Evolutionary conservation across 2,113 vertebrate genomes (phyloP), one percentile per base, ranked within the genome.

Genomic region (Gadus macrocephalus): DNA sequence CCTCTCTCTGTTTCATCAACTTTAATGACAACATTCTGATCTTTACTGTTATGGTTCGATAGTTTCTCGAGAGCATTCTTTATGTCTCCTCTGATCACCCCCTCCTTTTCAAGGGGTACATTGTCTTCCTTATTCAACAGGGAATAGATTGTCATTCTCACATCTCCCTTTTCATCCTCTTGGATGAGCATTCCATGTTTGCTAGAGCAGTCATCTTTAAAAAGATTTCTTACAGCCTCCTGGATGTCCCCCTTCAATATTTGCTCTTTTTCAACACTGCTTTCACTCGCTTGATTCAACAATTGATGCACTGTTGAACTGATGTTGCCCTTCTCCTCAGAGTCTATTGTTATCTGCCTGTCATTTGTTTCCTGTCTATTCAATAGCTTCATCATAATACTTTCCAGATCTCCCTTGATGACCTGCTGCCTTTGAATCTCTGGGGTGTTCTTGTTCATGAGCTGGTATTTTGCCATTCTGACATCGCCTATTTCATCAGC

Each of bases 121-220:
- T 82, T 69, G 22, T 92, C 78, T 58, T 91, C 84, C 87, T 94
- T 88, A 79, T 96, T 93, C 73, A 97, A 91, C 72, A 97, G 93
- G 66, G 95, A 95, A 80, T 97, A 97, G 66, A 96, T 85, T 49
- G 94, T 96, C 95, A 97, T 95, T 68, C 89, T 93, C 68, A 96
- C 87, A 64, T 96, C 93, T n/a, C 95, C 95, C 80, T 88, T 95
- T 86, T 97, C 95, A 64, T 93, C 94, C 74, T 97, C 95, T 77
- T 97, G 94, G 85, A 97, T 94, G 69, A 96, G 90, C 84, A 96
- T 93, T 19, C 95, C 95, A 81, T 89, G 93, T 88, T 94, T 95
- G 16, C 83, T 82, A 62, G 85, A 83, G 8, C 70, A 78, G n/a
- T 91, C 83, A 25, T 89, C 79, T 7, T 76, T 87, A 56, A 96